phyloP scores from a whole-genome alignment of 2,888 invertebrate species.

The Dastarcus helophoroides region DNA sequence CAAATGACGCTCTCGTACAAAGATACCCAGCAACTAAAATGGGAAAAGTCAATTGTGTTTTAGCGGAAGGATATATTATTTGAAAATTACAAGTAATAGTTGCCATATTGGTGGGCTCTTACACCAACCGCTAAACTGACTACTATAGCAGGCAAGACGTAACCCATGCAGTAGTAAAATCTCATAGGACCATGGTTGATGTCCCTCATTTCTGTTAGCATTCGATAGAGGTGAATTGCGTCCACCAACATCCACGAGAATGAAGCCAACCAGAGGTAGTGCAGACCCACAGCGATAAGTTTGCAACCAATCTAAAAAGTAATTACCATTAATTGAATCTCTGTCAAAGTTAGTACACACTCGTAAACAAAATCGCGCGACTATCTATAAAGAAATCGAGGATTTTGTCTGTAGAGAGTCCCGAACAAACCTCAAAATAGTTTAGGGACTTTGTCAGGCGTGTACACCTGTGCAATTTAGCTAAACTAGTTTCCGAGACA shows the following conservation, averaged over 20 bases:
- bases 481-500: no score
- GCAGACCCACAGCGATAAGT: constrained; percentile 77
- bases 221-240: constrained; percentile 83
- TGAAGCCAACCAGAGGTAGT: constrained; percentile 85
- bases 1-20: constrained; percentile 89
- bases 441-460: no score
- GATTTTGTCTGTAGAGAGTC: no score
- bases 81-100: constrained; percentile 75
- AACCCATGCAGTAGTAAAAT: constrained; percentile 86
- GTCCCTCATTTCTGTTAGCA: constrained; percentile 90
- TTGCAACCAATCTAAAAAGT: constrained; percentile 82
- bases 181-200: constrained; percentile 91
- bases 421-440: no score
- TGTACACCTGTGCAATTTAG: no score
- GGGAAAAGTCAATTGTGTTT: no score
- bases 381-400: no score
- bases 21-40: constrained; percentile 85
- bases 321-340: no score
- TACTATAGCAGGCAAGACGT: constrained; percentile 82
- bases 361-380: no score
- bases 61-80: no score
- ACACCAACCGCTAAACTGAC: constrained; percentile 87
- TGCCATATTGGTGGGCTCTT: constrained; percentile 89
- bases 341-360: no score
- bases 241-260: constrained; percentile 90